These are phyloP conservation scores for Delichon dasypus DNA, from an alignment of 2,797 vertebrate genomes.

Conservation along the genomic window DNA sequence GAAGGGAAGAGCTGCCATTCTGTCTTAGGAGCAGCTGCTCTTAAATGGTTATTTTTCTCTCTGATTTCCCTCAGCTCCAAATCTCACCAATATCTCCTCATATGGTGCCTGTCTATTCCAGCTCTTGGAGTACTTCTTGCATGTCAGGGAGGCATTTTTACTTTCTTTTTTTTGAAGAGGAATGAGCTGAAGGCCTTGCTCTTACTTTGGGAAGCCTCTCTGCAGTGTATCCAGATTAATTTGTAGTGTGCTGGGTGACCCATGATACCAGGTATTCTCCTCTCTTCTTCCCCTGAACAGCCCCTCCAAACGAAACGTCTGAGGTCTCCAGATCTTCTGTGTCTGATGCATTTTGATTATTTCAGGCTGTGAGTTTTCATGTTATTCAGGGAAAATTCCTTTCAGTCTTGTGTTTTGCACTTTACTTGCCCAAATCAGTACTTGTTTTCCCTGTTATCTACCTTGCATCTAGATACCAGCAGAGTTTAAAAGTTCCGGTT, in stretches of 20 bases:
- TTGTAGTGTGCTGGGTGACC: background rate
- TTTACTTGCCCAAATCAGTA: background rate
- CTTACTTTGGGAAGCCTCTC: background rate
- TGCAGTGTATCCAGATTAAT: background rate
- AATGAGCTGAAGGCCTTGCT: background rate
- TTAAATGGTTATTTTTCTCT: background rate
- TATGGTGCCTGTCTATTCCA: background rate
- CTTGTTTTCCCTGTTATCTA: background rate
- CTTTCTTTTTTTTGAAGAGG: background rate
- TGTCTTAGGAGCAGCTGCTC: constrained; percentile 5
- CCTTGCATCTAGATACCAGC: background rate
- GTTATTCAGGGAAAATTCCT: background rate
- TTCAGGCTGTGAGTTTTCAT: background rate
- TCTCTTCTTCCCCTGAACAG: background rate
- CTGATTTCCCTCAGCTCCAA: background rate
- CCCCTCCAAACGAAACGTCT: background rate
- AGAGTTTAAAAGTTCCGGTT: background rate
- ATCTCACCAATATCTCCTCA: background rate
- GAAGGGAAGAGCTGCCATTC: background rate
- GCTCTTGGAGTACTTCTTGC: background rate
- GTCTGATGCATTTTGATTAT: background rate
- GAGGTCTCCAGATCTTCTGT: background rate
- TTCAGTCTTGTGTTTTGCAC: background rate
- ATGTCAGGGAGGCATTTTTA: background rate
- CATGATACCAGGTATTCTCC: background rate